phyloP scores from a whole-genome alignment of 92 coral and sea anemone species.

The Porites divaricata region DNA sequence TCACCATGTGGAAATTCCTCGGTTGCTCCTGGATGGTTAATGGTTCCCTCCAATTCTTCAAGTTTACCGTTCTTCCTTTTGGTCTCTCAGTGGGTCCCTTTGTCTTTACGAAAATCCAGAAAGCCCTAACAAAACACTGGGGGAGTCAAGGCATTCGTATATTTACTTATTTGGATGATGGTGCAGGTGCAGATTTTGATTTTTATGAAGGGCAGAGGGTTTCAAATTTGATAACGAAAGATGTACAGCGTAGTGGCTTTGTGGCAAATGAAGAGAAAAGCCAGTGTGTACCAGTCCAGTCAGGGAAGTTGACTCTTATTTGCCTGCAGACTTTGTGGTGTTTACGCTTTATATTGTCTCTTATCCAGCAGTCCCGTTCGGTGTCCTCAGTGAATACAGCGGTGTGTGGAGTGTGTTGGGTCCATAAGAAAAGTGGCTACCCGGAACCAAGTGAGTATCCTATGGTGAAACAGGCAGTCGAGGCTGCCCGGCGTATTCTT shows the following conservation, averaged over 20 bases:
- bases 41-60: conserved; percentile 23
- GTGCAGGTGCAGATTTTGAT: conserved; percentile 46
- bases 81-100: conserved; percentile 36
- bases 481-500: no score
- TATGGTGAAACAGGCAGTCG: no score
- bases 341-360: conserved; percentile 30
- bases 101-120: conserved; percentile 50
- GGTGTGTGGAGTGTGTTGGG: conserved; percentile 45
- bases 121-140: conserved; percentile 51
- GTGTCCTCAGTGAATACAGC: conserved; percentile 39
- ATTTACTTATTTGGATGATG: conserved; percentile 61
- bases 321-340: conserved; percentile 7
- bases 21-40: conserved; percentile 55
- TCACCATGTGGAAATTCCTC: conserved; percentile 64
- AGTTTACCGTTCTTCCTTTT: conserved; percentile 46
- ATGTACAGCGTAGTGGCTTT: conserved; percentile 32
- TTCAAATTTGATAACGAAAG: conserved; percentile 1
- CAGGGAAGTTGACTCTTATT: conserved; percentile 17
- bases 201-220: conserved; percentile 20
- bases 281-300: conserved; percentile 35
- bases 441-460: conserved; percentile 25
- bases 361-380: conserved; percentile 41
- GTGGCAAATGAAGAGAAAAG: conserved; percentile 36
- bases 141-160: conserved; percentile 45
- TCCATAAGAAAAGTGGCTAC: conserved; percentile 45